Percentiles rank a stretch among this genome's conserved stretches.
Conservation (phyloP, 2,888 invertebrate species). For the Argyra leucocephala region DNA sequence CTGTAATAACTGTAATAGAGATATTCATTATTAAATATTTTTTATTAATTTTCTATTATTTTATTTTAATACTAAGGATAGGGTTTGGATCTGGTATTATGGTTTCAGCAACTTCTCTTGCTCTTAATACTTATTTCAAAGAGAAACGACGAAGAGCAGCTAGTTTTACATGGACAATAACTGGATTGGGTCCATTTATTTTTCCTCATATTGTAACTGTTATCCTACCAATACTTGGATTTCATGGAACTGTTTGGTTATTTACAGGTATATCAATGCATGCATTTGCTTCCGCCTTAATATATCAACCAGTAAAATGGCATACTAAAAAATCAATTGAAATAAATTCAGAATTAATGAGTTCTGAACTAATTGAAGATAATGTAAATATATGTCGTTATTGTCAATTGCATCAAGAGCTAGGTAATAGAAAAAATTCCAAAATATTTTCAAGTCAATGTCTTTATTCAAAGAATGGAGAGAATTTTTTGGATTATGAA, state of each 20-base stretch:
- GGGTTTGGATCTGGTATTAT: slow-evolving; percentile 52
- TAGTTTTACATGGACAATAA: slow-evolving; percentile 62
- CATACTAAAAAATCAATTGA: slow-evolving; percentile 46
- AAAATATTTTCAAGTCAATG: slow-evolving; percentile 38
- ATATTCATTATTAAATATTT: neutral
- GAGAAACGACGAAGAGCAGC: slow-evolving; percentile 58
- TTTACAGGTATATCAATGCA: slow-evolving; percentile 58
- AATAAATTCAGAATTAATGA: no score
- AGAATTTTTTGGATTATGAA: slow-evolving; percentile 56
- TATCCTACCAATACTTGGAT: slow-evolving; percentile 52
- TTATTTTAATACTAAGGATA: slow-evolving; percentile 15
- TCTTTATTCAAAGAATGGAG: slow-evolving; percentile 48
- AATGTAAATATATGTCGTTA: neutral
- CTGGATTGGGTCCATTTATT: slow-evolving; percentile 61
- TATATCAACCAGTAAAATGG: slow-evolving; percentile 65
- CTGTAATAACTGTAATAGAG: neutral
- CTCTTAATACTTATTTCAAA: slow-evolving; percentile 65
- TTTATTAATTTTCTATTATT: neutral
- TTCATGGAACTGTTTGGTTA: slow-evolving; percentile 58
- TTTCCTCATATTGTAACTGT: slow-evolving; percentile 62
- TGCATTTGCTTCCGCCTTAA: slow-evolving; percentile 53
- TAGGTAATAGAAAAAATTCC: slow-evolving; percentile 29
- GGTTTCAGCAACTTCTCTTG: slow-evolving; percentile 58
- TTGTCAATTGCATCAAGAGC: neutral
- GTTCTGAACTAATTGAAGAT: neutral